Percentiles rank a stretch among this genome's conserved stretches.
These are phyloP conservation scores for Myripristis jacobus DNA, from an alignment of 2,797 vertebrate species.

Conservation along the genomic window DNA sequence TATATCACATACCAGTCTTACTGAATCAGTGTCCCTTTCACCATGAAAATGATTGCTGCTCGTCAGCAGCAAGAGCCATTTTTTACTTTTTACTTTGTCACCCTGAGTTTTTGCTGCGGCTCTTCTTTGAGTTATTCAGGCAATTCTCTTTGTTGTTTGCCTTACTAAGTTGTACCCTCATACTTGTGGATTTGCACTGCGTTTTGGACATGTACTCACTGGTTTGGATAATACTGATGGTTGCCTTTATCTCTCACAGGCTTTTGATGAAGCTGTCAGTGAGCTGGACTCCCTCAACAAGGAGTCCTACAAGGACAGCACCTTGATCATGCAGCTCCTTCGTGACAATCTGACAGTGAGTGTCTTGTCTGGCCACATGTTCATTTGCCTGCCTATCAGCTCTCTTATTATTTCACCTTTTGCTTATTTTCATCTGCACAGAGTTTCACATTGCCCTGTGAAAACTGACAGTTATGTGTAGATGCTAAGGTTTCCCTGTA, in stretches of 20 bases:
- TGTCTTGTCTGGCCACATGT: slow-evolving; percentile 37
- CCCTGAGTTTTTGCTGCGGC: background rate
- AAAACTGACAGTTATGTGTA: background rate
- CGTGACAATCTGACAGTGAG: slow-evolving; percentile 99
- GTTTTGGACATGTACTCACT: background rate
- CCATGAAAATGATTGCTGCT: background rate
- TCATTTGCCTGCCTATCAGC: background rate
- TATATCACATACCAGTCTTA: background rate
- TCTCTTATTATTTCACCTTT: background rate
- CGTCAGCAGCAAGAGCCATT: background rate
- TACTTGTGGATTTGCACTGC: background rate
- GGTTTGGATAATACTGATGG: slow-evolving; percentile 1
- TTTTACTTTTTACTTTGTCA: background rate
- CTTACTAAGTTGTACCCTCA: background rate
- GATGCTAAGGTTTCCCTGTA: background rate
- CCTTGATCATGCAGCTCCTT: slow-evolving; percentile 99
- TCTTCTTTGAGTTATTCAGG: background rate
- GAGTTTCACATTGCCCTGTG: too few species aligned
- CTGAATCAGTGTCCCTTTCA: background rate
- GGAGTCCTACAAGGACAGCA: slow-evolving; percentile 99
- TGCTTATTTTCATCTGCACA: too few species aligned
- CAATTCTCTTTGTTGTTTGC: background rate
- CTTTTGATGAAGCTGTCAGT: slow-evolving; percentile 94
- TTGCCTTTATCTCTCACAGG: slow-evolving; percentile 77
- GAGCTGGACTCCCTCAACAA: slow-evolving; percentile 91